Evolutionary conservation across 2,797 vertebrate species (phyloP), one percentile per base, ranked within the genome.

Genomic region (Tokudaia muenninki): DNA sequence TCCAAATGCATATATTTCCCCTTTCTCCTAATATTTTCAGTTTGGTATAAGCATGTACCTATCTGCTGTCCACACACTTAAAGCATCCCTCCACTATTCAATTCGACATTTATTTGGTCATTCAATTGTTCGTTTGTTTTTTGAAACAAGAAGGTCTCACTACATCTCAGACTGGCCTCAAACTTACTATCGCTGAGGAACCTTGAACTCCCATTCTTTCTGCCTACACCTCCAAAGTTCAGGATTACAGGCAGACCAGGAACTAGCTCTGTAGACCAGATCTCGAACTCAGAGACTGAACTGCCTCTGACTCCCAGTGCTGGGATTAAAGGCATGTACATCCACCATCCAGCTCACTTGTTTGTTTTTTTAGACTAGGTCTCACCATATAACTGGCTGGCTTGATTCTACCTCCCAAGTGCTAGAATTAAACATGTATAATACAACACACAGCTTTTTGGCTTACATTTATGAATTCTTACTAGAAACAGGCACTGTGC

Each of bases 11-110:
- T 78, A 57, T 70, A 70, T 63, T 44, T 84, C 77, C 21, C 80
- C 63, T 94, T 91, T 93, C 89, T 91, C 65, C 57, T 59, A 92
- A 31, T 87, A 61, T 52, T 96, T 74, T 88, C 29, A 87, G 44
- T 79, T 95, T 87, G 84, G n/a, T 90, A 79, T 12, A 96, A 34
- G 26, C 21, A 72, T 44, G 34, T 24, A 57, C 55, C 67, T 93
- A 61, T 72, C 34, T 80, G 29, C 22, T 90, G 63, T 55, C 44
- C 67, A 75, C 63, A 24, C 72, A 78, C 70, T 92, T 94, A 91
- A 90, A 95, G 57, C 41, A 44, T 81, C 57, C 78, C 61, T 93
- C 50, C 34, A 94, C 47, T 95, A 87, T 61, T 94, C 65, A 96
- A 75, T 24, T 63, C 47, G 4, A 78, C 37, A 74, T 61, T 50